Percentiles rank a stretch among this genome's conserved stretches.
phyloP scores from a whole-genome alignment of 1,140 invertebrate genomes.

The Holotrichia oblita region DNA sequence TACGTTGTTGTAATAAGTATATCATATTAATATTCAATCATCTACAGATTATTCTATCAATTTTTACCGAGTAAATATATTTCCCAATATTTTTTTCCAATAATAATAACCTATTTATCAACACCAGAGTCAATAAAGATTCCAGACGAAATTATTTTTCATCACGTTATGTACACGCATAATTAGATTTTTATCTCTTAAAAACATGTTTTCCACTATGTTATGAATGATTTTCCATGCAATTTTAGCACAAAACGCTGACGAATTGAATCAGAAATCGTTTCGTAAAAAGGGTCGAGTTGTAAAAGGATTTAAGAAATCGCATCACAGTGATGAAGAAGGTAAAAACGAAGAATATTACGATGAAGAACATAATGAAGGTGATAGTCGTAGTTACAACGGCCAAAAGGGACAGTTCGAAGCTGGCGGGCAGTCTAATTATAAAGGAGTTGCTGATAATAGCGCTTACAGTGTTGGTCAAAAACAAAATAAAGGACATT shows the following conservation, averaged over 20 bases:
- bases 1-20: no score
- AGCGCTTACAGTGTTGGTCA: background rate
- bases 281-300: no score
- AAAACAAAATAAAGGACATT: background rate
- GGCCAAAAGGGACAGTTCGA: background rate
- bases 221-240: background rate
- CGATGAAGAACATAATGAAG: background rate
- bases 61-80: background rate
- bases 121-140: background rate
- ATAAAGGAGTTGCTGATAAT: background rate
- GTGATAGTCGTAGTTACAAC: background rate
- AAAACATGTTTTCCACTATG: background rate
- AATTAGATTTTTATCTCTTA: background rate
- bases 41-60: no score
- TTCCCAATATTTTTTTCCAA: background rate
- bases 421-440: background rate
- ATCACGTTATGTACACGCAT: background rate
- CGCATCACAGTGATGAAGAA: background rate
- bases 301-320: background rate
- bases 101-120: background rate
- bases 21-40: no score
- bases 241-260: background rate
- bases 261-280: background rate
- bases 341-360: background rate
- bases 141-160: slow-evolving; percentile 1